Conservation (phyloP, 1,140 invertebrate species). For the Coptotermes formosanus region DNA sequence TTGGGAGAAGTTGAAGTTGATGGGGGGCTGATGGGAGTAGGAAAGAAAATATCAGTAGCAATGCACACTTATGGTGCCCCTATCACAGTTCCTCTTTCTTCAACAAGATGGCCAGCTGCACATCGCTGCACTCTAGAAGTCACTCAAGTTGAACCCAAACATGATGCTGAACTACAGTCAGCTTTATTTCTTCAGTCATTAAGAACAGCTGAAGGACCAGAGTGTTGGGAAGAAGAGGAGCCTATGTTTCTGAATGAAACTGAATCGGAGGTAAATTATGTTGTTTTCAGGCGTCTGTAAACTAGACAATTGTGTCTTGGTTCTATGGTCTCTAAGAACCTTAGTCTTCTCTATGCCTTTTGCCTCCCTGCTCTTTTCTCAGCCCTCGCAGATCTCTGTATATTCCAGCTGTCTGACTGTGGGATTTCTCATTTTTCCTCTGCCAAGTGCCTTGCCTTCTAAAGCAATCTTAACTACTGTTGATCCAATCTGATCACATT, state of each 20-base stretch:
- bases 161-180: not conserved
- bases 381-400: no score
- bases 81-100: not conserved
- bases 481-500: no score
- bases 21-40: not conserved
- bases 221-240: not conserved
- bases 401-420: no score
- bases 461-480: no score
- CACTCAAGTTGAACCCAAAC: not conserved
- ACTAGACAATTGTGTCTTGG: no score
- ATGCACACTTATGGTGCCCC: not conserved
- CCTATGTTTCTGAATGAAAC: not conserved
- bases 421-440: no score
- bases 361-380: no score
- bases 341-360: no score
- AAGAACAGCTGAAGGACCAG: not conserved
- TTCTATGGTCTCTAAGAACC: no score
- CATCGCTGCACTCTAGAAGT: not conserved
- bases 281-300: not conserved
- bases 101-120: no score
- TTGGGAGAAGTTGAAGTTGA: conserved; percentile 32
- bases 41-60: conserved; percentile 38
- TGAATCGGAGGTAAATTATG: not conserved
- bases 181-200: not conserved
- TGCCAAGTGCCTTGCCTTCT: no score